A percentile compares a stretch with the other conserved stretches of the same genome.
Conservation (phyloP, 2,113 vertebrate species). For the Clarias magur region DNA sequence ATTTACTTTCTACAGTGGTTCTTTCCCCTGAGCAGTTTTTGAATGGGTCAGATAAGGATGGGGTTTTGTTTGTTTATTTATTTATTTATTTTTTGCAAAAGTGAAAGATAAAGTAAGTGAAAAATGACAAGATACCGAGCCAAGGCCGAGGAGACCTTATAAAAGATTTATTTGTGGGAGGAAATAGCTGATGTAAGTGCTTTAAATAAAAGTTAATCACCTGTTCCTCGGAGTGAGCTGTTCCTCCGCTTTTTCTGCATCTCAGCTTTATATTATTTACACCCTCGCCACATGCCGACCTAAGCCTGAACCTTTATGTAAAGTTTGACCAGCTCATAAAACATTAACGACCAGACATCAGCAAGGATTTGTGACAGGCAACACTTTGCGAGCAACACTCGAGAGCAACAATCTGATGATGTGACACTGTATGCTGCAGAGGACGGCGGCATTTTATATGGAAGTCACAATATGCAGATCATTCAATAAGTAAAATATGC, state of each 20-base stretch:
- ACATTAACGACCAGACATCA: constrained; percentile 25
- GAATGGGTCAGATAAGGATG: constrained; percentile 11
- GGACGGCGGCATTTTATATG: no score
- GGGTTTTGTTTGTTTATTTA: neutral
- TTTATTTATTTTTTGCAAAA: constrained; percentile 19
- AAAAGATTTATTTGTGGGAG: constrained; percentile 42
- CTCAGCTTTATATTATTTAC: constrained; percentile 44
- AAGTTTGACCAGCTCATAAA: constrained; percentile 35
- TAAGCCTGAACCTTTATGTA: constrained; percentile 27
- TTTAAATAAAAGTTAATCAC: constrained; percentile 51
- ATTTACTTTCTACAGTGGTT: neutral
- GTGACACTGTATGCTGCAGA: neutral
- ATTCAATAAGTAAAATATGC: neutral
- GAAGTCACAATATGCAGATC: neutral
- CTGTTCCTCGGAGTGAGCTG: constrained; percentile 12
- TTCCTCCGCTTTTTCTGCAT: neutral
- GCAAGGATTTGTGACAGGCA: constrained; percentile 10
- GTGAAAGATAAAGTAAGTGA: constrained; percentile 19
- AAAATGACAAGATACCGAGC: constrained; percentile 20
- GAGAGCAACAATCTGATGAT: neutral
- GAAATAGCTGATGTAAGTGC: constrained; percentile 47
- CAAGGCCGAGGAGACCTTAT: constrained; percentile 34
- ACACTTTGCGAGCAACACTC: neutral
- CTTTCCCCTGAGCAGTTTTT: neutral
- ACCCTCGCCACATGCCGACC: neutral